Conservation (phyloP, 2,888 invertebrate genomes). For the Herminia tarsipennalis region DNA sequence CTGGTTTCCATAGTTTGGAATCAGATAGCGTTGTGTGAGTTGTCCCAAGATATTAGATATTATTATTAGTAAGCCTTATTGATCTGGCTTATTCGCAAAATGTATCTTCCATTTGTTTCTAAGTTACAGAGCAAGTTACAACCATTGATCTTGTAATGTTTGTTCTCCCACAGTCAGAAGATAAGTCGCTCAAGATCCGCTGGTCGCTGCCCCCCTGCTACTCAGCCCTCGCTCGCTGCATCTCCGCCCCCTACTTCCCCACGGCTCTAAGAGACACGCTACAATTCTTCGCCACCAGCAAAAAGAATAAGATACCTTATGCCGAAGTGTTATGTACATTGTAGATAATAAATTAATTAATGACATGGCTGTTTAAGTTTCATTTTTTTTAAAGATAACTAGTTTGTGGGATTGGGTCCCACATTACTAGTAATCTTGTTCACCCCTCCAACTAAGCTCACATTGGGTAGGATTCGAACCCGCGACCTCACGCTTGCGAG, state of each 20-base stretch:
- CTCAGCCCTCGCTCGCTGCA: conserved; percentile 69
- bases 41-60: too few relatives aligned
- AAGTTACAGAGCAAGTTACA: too few relatives aligned
- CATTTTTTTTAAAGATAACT: too few relatives aligned
- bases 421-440: too few relatives aligned
- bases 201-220: conserved; percentile 88
- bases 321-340: conserved; percentile 26
- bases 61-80: not conserved
- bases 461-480: too few relatives aligned
- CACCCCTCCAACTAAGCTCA: too few relatives aligned
- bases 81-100: not conserved
- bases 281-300: conserved; percentile 39
- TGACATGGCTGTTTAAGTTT: too few relatives aligned
- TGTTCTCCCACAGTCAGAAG: conserved; percentile 86
- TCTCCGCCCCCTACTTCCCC: conserved; percentile 61
- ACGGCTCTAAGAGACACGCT: conserved; percentile 64
- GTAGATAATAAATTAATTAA: not conserved
- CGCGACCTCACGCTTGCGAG: too few relatives aligned
- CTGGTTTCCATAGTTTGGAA: too few relatives aligned
- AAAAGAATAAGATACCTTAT: conserved; percentile 16
- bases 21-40: too few relatives aligned
- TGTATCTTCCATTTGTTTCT: not conserved
- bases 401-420: too few relatives aligned
- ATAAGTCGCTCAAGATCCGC: conserved; percentile 86
- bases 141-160: too few relatives aligned